A percentile compares a stretch with the other conserved stretches of the same genome.
Evolutionary conservation across 2,797 vertebrate species (phyloP).

Genomic region (Gymnothorax javanicus): DNA sequence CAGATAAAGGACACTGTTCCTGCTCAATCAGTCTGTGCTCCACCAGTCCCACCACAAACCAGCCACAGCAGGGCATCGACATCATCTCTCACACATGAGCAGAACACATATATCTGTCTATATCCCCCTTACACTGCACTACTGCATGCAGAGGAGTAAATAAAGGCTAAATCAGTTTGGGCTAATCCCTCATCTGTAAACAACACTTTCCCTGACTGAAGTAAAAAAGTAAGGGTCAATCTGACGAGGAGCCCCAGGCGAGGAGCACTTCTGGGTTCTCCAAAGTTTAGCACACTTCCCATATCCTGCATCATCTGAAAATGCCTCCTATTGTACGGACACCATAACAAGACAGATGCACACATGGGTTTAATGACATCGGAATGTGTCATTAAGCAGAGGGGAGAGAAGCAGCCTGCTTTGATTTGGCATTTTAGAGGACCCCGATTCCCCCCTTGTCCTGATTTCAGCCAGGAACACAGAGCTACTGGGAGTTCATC

Average conservation of each 20-base stretch:
- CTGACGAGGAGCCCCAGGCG: neutral
- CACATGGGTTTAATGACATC: neutral
- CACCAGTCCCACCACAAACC: no score
- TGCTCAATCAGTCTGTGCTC: neutral
- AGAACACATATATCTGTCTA: neutral
- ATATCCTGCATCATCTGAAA: neutral
- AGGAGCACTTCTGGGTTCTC: neutral
- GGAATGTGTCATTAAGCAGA: neutral
- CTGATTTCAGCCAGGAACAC: neutral
- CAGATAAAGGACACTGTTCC: neutral
- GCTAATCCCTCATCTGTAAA: neutral
- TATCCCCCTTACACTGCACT: neutral
- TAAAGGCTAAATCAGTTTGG: conserved; percentile 21
- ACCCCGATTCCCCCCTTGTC: neutral
- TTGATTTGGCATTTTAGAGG: no score
- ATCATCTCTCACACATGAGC: neutral
- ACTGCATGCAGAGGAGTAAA: conserved; percentile 6
- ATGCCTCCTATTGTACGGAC: neutral
- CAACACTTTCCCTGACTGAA: neutral
- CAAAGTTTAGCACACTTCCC: neutral
- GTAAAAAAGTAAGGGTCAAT: neutral
- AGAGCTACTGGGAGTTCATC: conserved; percentile 63
- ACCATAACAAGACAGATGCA: neutral
- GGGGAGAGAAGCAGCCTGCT: neutral
- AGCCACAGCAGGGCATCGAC: neutral